Percentiles rank a stretch among this genome's conserved stretches.
phyloP scores from a whole-genome alignment of 2,888 invertebrate genomes.

The Yponomeuta evonymella region DNA sequence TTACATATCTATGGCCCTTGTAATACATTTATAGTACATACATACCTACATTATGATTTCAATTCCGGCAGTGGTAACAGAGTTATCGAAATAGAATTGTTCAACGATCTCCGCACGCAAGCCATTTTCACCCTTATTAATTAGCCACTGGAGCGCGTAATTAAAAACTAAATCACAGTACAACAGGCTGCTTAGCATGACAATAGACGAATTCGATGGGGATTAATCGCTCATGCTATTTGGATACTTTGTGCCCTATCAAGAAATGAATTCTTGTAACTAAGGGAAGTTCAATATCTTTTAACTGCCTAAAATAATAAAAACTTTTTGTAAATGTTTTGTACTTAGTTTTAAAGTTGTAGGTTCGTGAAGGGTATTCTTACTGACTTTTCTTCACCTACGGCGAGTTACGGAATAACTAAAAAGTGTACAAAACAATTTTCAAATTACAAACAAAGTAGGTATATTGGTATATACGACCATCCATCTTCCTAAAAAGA shows the following conservation, averaged over 20 bases:
- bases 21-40: too few species aligned
- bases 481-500: too few species aligned
- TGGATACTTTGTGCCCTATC: constrained; percentile 7
- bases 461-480: too few species aligned
- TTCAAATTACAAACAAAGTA: not conserved
- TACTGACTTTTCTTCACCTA: not conserved
- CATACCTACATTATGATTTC: too few species aligned
- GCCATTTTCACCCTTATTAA: constrained; percentile 58
- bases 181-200: constrained; percentile 43
- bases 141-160: constrained; percentile 53
- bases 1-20: too few species aligned
- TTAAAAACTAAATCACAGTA: constrained; percentile 63
- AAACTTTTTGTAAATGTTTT: not conserved
- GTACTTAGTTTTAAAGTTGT: not conserved
- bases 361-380: not conserved
- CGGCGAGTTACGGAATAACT: not conserved
- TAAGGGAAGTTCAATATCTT: too few species aligned
- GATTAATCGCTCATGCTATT: constrained; percentile 20
- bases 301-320: not conserved
- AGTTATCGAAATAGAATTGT: not conserved
- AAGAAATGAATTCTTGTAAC: too few species aligned
- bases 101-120: not conserved
- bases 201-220: constrained; percentile 36
- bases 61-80: too few species aligned
- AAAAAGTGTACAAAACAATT: not conserved